These are phyloP conservation scores for Mizuhopecten yessoensis DNA, from an alignment of 1,140 invertebrate genomes.

Conservation along the genomic window DNA sequence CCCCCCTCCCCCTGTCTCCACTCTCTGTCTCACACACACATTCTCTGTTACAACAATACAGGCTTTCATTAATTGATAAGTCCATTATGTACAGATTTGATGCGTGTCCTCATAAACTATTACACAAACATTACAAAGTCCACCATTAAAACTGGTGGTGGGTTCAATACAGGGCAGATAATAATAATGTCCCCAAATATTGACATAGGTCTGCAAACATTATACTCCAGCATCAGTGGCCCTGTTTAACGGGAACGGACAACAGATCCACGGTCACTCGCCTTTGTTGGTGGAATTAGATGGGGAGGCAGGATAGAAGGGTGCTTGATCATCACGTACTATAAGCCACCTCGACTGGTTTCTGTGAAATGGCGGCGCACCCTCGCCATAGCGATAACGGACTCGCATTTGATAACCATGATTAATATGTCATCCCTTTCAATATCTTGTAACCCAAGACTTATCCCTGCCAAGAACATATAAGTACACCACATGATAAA, in stretches of 20 bases:
- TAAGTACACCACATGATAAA: not conserved
- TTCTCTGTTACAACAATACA: not conserved
- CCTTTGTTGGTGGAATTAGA: not conserved
- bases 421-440: not conserved
- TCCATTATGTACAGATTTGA: not conserved
- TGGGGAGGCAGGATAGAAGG: not conserved
- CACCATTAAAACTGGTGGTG: not conserved
- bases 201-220: not conserved
- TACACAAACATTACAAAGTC: not conserved
- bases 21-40: too few species aligned
- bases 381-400: not conserved
- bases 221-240: not conserved
- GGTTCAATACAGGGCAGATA: not conserved
- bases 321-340: not conserved
- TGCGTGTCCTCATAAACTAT: not conserved
- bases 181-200: not conserved
- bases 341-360: not conserved
- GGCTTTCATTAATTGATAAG: not conserved
- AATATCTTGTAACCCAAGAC: not conserved
- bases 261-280: not conserved
- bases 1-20: not conserved
- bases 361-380: not conserved
- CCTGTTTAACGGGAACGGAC: not conserved
- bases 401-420: too few species aligned
- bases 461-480: not conserved